Evolutionary conservation across 2,888 invertebrate species (phyloP).

Genomic region (Apamea sordens): DNA sequence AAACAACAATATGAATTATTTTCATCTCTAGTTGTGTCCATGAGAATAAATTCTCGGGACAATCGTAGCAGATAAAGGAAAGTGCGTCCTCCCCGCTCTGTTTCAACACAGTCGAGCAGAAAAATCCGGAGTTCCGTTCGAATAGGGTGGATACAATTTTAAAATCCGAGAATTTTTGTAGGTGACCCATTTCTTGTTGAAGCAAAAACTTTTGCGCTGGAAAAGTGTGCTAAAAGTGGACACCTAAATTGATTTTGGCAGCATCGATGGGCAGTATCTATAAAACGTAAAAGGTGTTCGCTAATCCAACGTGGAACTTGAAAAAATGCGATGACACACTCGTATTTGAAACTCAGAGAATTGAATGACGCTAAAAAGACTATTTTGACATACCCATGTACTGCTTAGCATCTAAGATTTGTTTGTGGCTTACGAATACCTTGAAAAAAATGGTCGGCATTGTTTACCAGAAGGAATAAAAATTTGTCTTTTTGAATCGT

Average conservation of each 20-base stretch:
- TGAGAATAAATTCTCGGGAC: slow-evolving; percentile 61
- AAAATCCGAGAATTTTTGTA: not conserved
- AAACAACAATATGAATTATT: slow-evolving; percentile 65
- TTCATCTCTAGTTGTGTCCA: slow-evolving; percentile 57
- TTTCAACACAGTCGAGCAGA: slow-evolving; percentile 70
- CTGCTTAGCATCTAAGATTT: not conserved
- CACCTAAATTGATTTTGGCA: not conserved
- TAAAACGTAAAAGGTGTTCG: not conserved
- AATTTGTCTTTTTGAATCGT: not conserved
- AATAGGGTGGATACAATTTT: slow-evolving; percentile 57
- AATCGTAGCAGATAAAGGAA: slow-evolving; percentile 63
- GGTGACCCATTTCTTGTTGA: slow-evolving; percentile 21
- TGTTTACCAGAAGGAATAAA: too few relatives aligned
- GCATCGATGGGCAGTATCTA: not conserved
- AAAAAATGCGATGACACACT: not conserved
- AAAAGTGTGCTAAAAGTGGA: not conserved
- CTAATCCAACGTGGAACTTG: not conserved
- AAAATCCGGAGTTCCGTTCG: slow-evolving; percentile 59
- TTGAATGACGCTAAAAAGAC: not conserved
- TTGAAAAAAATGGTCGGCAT: not conserved
- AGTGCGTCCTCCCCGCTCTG: slow-evolving; percentile 60
- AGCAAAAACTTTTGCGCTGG: not conserved
- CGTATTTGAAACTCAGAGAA: not conserved
- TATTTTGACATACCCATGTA: not conserved
- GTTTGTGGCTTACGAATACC: not conserved